A percentile compares a stretch with the other conserved stretches of the same genome.
Evolutionary conservation across 1,140 invertebrate genomes (phyloP).

Genomic region (Cyrtorhinus lividipennis): DNA sequence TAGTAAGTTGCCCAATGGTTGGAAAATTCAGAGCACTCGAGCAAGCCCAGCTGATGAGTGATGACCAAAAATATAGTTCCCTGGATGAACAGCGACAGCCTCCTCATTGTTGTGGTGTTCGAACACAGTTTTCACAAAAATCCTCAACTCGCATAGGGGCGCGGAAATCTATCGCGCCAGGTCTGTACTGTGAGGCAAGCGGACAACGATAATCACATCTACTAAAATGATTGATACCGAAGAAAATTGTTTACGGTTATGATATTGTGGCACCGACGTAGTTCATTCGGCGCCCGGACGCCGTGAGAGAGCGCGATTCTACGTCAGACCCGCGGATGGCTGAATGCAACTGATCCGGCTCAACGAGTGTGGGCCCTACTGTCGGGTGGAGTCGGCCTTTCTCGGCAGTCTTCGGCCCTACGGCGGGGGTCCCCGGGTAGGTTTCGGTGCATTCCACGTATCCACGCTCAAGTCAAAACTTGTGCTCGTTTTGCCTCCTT

Average conservation of each 20-base stretch:
- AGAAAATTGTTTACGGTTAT: neutral
- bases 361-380: neutral
- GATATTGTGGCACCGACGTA: neutral
- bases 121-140: neutral
- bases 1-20: conserved; percentile 25
- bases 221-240: no score
- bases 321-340: neutral
- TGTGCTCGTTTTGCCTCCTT: no score
- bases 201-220: neutral
- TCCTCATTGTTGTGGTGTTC: conserved; percentile 10
- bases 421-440: neutral
- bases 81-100: conserved; percentile 13
- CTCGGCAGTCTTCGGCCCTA: neutral
- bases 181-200: no score
- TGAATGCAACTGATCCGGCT: neutral
- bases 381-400: conserved; percentile 7
- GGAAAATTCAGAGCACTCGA: conserved; percentile 14
- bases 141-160: neutral
- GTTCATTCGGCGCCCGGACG: neutral
- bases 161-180: no score
- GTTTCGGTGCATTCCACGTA: neutral
- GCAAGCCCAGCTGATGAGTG: conserved; percentile 7
- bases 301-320: neutral
- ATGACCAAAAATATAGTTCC: conserved; percentile 11
- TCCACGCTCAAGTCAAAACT: no score